These are phyloP conservation scores for Thereva unica DNA, from an alignment of 2,888 invertebrate species.

Conservation along the genomic window DNA sequence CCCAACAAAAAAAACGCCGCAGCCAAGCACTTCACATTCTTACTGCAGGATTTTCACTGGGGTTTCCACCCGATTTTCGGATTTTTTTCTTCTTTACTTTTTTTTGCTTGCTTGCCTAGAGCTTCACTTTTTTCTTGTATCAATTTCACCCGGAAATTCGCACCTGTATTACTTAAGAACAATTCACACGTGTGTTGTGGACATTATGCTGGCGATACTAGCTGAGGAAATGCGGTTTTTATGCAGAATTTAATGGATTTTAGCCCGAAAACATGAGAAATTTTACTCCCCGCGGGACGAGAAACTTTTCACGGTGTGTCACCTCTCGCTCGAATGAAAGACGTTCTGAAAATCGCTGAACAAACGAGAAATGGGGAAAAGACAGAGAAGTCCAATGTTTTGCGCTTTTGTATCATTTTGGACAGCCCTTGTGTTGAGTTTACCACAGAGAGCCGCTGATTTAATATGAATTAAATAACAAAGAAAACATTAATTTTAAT, in stretches of 20 bases:
- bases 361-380: background rate
- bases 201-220: no score
- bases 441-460: no score
- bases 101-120: background rate
- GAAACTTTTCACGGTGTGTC: conserved; percentile 20
- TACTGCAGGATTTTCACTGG: conserved; percentile 9
- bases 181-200: no score
- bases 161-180: no score
- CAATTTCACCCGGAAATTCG: background rate
- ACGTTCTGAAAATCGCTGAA: conserved; percentile 14
- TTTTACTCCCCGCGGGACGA: conserved; percentile 4
- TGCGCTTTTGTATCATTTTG: no score
- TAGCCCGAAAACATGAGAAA: conserved; percentile 4
- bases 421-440: no score
- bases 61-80: background rate
- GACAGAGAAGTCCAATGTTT: no score
- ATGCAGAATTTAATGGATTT: no score
- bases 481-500: no score
- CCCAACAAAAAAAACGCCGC: conserved; percentile 8
- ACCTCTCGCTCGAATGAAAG: conserved; percentile 17
- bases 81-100: conserved; percentile 7
- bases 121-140: background rate
- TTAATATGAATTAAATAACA: no score
- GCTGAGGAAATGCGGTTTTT: no score
- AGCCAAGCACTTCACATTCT: conserved; percentile 23